Evolutionary conservation across 2,888 invertebrate genomes (phyloP), one percentile per base, ranked within the genome.

Genomic region (Chymomyza amoena): DNA sequence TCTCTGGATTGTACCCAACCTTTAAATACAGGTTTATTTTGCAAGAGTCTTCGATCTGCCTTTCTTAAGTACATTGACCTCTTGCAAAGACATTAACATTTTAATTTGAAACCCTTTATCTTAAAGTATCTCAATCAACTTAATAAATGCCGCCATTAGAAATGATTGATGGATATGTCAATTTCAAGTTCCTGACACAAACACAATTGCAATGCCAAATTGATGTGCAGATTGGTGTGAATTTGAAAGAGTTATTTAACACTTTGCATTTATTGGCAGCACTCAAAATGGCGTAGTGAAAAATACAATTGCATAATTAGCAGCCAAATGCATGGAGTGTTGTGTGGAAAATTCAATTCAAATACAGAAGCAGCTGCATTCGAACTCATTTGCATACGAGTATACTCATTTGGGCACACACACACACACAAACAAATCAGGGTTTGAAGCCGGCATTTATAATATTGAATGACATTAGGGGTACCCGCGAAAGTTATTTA

Each of bases 101-200:
- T 7, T 45, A 6, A 13, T 45, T 36, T 45, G 13, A 45, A 45
- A 3, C 39, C 2, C 39, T 13, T 45, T 45, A 45, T 3, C 13
- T 45, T 13, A 13, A 45, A 45, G 39, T 13, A 15, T 15, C 39
- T 45, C 39, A 45, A 45, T 45, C 13, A 13, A 45, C 13, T 45
- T 45, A 45, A 45, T 13, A 45, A 10, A 15, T 3, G 52, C 52
- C 18, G 18, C 16, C 18, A 4, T 18, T 18, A 15, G 51, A 79
- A 61, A 74, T 81, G 75, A 79, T 75, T 87, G 85, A 83, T 87
- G 79, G 82, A 76, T 82, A 76, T 84, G 75, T 81, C 85, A 77
- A 74, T 72, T 70, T 73, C 63, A 61, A 50, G 57, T 61, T 61
- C 32, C 61, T 13, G 39, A 60, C 45, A 62, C 32, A 15, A n/a